A percentile compares a stretch with the other conserved stretches of the same genome.
phyloP scores from a whole-genome alignment of 2,888 invertebrate species.

The Clanis bilineata region DNA sequence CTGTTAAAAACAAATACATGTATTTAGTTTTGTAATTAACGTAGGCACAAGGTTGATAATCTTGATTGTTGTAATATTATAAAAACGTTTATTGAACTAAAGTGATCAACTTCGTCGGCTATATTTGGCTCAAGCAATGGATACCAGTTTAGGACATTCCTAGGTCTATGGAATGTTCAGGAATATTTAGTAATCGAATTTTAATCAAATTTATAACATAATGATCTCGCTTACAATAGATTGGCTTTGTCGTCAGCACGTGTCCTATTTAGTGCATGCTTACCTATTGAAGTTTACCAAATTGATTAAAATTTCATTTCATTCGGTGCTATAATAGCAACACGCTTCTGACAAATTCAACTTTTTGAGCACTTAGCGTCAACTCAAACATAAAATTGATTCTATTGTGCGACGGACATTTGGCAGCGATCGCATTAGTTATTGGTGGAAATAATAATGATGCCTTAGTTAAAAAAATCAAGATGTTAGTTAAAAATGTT shows the following conservation, averaged over 20 bases:
- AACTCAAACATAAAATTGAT: slow-evolving; percentile 23
- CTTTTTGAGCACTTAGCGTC: slow-evolving; percentile 29
- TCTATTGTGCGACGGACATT: slow-evolving; percentile 10
- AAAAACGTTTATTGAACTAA: background rate
- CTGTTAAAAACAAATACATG: background rate
- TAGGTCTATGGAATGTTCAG: slow-evolving; percentile 31
- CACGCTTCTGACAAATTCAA: slow-evolving; percentile 42
- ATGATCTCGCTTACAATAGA: slow-evolving; percentile 56
- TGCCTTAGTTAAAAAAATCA: slow-evolving; percentile 24
- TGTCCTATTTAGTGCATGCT: slow-evolving; percentile 51
- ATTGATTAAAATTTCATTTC: slow-evolving; percentile 70
- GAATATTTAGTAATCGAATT: slow-evolving; percentile 58
- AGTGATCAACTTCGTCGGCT: too few relatives aligned
- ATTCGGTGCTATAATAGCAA: slow-evolving; percentile 31
- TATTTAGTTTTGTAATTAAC: background rate
- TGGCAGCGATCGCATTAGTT: background rate
- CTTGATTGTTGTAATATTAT: background rate
- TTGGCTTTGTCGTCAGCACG: slow-evolving; percentile 59
- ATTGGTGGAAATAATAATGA: slow-evolving; percentile 15
- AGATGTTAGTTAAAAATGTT: slow-evolving; percentile 16
- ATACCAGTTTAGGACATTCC: slow-evolving; percentile 3
- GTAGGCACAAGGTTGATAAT: background rate
- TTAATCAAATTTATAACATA: slow-evolving; percentile 73
- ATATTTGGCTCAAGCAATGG: background rate
- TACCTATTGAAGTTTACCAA: slow-evolving; percentile 56